These are phyloP conservation scores for Brienomyrus longianalis DNA, from an alignment of 2,113 vertebrate species.

Conservation along the genomic window DNA sequence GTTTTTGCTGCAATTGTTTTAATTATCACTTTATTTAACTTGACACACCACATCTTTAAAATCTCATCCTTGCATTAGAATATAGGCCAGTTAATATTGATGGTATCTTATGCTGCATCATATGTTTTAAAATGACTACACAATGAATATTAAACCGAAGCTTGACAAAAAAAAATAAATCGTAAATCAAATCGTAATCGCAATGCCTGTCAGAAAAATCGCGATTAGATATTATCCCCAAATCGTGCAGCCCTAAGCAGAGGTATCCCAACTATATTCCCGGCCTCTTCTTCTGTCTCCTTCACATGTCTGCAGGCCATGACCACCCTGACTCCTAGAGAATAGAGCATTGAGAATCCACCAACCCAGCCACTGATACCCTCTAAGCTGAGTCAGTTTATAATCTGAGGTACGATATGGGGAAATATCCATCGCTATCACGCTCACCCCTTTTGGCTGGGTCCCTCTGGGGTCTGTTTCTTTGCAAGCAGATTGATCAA, in stretches of 20 bases:
- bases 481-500: slow-evolving; percentile 47
- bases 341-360: not conserved
- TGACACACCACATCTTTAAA: too few species aligned
- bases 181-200: too few species aligned
- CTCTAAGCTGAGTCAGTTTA: not conserved
- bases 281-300: slow-evolving; percentile 51
- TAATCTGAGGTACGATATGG: not conserved
- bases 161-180: too few species aligned
- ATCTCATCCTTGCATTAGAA: too few species aligned
- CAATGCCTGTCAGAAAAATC: too few species aligned
- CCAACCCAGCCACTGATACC: not conserved
- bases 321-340: slow-evolving; percentile 54
- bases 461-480: slow-evolving; percentile 57
- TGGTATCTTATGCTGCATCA: too few species aligned
- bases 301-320: slow-evolving; percentile 57
- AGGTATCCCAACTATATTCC: slow-evolving; percentile 51
- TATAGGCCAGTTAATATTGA: too few species aligned
- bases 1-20: too few species aligned
- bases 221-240: too few species aligned
- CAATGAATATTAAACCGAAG: too few species aligned
- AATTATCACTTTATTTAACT: too few species aligned
- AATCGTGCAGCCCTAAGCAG: not conserved
- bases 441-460: slow-evolving; percentile 56
- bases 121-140: too few species aligned
- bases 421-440: not conserved